These are phyloP conservation scores for Aromia moschata DNA, from an alignment of 2,888 invertebrate species.

Conservation along the genomic window DNA sequence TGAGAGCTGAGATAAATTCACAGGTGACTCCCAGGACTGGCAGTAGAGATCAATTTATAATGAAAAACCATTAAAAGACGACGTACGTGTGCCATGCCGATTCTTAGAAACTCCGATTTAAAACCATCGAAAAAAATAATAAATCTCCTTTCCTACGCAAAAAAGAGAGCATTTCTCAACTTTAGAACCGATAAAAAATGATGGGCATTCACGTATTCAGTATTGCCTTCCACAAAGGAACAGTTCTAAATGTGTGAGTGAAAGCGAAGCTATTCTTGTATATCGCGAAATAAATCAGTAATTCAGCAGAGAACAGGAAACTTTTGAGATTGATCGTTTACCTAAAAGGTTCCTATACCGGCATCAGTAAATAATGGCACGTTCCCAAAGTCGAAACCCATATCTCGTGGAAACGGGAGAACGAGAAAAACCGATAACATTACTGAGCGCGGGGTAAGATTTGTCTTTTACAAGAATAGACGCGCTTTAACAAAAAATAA, in stretches of 20 bases:
- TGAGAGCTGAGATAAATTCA: too few relatives aligned
- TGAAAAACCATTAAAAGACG: too few relatives aligned
- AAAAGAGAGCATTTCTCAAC: conserved; percentile 14
- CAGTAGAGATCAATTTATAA: too few relatives aligned
- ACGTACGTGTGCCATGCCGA: too few relatives aligned
- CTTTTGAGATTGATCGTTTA: conserved; percentile 51
- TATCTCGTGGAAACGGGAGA: conserved; percentile 30
- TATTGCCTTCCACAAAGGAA: conserved; percentile 21
- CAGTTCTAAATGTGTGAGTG: conserved; percentile 25
- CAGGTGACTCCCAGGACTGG: too few relatives aligned
- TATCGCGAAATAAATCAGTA: conserved; percentile 53
- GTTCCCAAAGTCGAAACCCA: conserved; percentile 47
- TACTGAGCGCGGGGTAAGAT: conserved; percentile 27
- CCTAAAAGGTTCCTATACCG: conserved; percentile 49
- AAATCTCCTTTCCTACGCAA: neutral
- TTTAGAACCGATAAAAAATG: conserved; percentile 22
- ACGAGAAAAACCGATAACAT: conserved; percentile 25
- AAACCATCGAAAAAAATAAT: neutral
- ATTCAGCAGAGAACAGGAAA: conserved; percentile 48
- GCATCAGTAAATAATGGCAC: conserved; percentile 48
- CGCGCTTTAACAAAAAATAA: too few relatives aligned
- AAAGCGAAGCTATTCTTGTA: conserved; percentile 37
- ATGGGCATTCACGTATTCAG: conserved; percentile 29
- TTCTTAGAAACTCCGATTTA: too few relatives aligned
- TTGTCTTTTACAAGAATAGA: too few relatives aligned